Base-by-base conservation (phyloP, 1,140 invertebrate genomes). In the Drosophila persimilis region DNA sequence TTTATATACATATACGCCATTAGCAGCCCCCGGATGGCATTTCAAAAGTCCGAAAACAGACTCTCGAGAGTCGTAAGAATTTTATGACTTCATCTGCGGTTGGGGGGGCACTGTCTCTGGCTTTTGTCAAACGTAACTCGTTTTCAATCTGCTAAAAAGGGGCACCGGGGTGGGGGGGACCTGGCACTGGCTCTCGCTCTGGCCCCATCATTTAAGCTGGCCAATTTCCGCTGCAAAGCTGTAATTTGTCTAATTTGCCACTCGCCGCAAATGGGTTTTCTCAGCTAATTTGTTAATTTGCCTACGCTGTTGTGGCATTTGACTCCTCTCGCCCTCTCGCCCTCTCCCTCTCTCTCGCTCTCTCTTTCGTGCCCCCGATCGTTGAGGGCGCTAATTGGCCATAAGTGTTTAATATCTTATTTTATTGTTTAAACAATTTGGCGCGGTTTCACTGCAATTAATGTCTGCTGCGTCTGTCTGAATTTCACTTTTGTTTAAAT, bases 71-170 rank as follows among this genome's bases (percentile, higher is more conserved):
- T 71, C 81, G 85, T 81, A 74, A 81, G 69, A 72, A 78, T 88
- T 86, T 86, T 86, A 86, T 86, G 81, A 86, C 81, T 86, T 86
- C 81, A 86, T 86, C 81, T 75, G 46, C 60, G 56, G 29, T 50
- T 69, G 88, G 29, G 7, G 29, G 29, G 29, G 29, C 29, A 31
- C 88, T 88, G 73, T 65, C 31, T 35, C 9, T 35, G 31, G 31
- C 31, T 35, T 35, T 35, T 35, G 31, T 11, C 31, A 58, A 76
- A 76, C 73, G 73, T 71, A 77, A 85, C 76, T 48, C 53, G 66
- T 66, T 84, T 74, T 86, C 67, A 62, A 85, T 84, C 81, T 70
- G 80, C 80, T 80, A 2, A 3, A 11, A 11, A 8, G 31, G 8
- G 31, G 31, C 2, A 9, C 3, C 0, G 31, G 9, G 31, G 9